Conservation (phyloP, 2,113 vertebrate genomes). For the Meriones unguiculatus region DNA sequence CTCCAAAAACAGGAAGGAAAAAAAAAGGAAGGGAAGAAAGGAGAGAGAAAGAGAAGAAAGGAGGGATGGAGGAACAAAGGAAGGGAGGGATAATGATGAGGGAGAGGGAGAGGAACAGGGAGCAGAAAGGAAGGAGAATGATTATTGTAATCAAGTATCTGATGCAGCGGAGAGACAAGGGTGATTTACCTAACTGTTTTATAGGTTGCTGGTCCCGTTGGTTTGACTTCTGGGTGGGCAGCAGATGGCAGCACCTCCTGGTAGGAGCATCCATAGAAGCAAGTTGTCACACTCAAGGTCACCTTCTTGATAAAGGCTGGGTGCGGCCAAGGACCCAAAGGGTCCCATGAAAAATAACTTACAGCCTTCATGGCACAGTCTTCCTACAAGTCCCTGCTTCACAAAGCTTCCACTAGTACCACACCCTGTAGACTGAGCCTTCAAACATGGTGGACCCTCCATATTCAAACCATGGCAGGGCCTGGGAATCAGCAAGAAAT, state of each 20-base stretch:
- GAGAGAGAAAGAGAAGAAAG: not conserved
- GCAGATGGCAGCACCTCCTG: not conserved
- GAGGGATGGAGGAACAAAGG: not conserved
- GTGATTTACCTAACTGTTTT: not conserved
- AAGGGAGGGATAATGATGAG: not conserved
- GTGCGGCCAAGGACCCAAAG: not conserved
- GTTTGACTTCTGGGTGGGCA: not conserved
- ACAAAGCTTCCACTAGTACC: no score
- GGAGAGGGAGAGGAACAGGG: not conserved
- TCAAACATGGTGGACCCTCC: not conserved
- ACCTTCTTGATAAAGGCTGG: not conserved
- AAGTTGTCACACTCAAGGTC: not conserved
- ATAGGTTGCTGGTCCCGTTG: no score
- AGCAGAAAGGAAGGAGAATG: not conserved
- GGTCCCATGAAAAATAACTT: not conserved
- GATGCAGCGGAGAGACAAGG: not conserved
- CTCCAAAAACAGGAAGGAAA: not conserved
- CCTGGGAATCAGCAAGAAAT: rapidly evolving
- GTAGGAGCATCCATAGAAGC: not conserved
- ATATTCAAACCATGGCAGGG: not conserved
- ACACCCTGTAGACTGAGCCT: not conserved
- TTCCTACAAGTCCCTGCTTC: not conserved
- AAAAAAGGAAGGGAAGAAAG: not conserved
- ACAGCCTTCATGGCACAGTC: not conserved
- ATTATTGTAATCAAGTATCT: not conserved